Percentiles rank a stretch among this genome's conserved stretches.
These are phyloP conservation scores for Oxytorus armatus DNA, from an alignment of 2,888 invertebrate species.

Conservation along the genomic window DNA sequence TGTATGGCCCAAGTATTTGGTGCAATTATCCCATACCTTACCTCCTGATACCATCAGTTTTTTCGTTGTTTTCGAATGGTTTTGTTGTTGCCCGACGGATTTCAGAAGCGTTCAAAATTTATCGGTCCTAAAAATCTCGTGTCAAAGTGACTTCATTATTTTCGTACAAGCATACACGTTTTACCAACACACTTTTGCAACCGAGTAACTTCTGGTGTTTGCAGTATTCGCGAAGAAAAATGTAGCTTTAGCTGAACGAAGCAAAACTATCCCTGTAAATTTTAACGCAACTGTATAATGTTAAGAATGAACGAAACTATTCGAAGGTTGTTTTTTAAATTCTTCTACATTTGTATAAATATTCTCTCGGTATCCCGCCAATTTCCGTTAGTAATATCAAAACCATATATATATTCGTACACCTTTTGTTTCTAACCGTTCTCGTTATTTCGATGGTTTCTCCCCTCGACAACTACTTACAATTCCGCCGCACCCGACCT, in stretches of 20 bases:
- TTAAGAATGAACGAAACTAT: background rate
- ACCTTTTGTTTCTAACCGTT: background rate
- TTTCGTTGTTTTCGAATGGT: constrained; percentile 33
- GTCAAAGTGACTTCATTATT: constrained; percentile 42
- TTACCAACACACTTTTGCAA: constrained; percentile 21
- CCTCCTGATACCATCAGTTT: constrained; percentile 34
- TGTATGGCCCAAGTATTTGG: constrained; percentile 30
- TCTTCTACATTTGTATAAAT: background rate
- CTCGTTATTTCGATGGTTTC: background rate
- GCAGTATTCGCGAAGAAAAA: background rate
- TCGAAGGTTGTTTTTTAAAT: background rate
- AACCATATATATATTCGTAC: background rate
- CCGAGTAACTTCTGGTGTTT: background rate
- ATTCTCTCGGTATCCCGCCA: background rate
- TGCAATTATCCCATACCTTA: constrained; percentile 49
- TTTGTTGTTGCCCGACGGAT: constrained; percentile 22
- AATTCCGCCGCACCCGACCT: constrained; percentile 68
- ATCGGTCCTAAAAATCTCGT: constrained; percentile 44
- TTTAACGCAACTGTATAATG: background rate
- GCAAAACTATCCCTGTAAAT: background rate
- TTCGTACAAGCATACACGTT: constrained; percentile 17
- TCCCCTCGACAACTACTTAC: constrained; percentile 60
- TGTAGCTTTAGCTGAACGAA: background rate
- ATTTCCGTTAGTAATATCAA: background rate
- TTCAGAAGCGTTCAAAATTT: constrained; percentile 44